These are phyloP conservation scores for Balearica regulorum DNA, from an alignment of 2,797 vertebrate genomes.

Conservation along the genomic window DNA sequence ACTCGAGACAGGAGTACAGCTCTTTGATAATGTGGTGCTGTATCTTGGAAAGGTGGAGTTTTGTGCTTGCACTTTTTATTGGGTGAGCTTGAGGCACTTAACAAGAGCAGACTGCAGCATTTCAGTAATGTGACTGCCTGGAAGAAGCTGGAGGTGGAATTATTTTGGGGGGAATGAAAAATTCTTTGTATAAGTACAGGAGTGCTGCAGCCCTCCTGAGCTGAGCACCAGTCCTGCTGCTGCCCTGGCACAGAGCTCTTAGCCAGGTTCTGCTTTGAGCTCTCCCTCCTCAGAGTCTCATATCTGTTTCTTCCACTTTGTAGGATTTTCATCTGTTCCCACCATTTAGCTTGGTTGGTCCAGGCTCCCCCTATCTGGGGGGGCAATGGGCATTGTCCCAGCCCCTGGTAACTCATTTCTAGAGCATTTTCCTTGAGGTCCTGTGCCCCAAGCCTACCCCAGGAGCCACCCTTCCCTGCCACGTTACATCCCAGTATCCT, in stretches of 20 bases:
- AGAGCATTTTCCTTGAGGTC: background rate
- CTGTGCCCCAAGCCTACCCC: background rate
- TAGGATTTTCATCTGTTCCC: background rate
- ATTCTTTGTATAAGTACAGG: background rate
- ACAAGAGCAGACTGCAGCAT: background rate
- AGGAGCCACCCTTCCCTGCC: background rate
- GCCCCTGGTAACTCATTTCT: background rate
- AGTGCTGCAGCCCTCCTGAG: background rate
- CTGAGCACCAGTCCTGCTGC: background rate
- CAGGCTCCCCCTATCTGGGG: background rate
- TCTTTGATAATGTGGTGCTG: background rate
- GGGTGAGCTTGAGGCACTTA: background rate
- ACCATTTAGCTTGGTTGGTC: background rate
- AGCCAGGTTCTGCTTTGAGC: background rate
- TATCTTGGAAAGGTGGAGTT: background rate
- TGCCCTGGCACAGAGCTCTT: background rate
- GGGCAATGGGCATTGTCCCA: background rate
- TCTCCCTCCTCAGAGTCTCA: background rate
- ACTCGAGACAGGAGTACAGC: background rate
- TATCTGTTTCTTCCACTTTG: background rate
- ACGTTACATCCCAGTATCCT: background rate
- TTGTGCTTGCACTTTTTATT: background rate
- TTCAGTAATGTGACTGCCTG: background rate
- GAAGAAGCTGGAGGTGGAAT: background rate
- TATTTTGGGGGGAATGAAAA: background rate